Conservation (phyloP, 2,797 vertebrate genomes). For the Mus spretus region DNA sequence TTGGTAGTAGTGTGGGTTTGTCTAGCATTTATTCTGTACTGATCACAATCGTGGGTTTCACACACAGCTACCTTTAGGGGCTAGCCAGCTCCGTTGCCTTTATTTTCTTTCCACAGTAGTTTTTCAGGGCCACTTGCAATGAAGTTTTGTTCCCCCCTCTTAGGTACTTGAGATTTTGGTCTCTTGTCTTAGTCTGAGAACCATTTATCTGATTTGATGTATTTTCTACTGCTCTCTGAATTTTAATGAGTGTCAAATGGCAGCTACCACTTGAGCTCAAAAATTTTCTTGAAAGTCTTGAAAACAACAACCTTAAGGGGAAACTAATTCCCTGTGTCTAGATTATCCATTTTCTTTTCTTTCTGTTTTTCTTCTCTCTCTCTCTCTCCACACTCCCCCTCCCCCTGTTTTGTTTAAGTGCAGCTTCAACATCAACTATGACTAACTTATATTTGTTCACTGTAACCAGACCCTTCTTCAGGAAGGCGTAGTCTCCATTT, state of each 20-base stretch:
- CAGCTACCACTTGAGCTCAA: background rate
- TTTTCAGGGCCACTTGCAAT: slow-evolving; percentile 20
- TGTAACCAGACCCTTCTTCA: slow-evolving; percentile 1
- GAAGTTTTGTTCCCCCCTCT: slow-evolving; percentile 10
- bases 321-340: background rate
- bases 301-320: background rate
- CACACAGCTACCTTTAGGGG: background rate
- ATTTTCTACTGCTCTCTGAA: background rate
- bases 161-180: background rate
- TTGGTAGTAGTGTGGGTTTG: background rate
- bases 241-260: slow-evolving; percentile 28
- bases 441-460: slow-evolving; percentile 29
- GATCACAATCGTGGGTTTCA: background rate
- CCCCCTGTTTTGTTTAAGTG: background rate
- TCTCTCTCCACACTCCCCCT: background rate
- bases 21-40: background rate
- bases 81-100: background rate
- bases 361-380: background rate
- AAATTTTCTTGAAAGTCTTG: background rate
- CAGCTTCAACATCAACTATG: slow-evolving; percentile 31
- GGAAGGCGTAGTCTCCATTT: slow-evolving; percentile 42
- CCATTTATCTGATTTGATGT: background rate
- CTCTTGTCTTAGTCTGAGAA: background rate
- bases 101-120: background rate
- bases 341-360: background rate